These are phyloP conservation scores for Epicauta chinensis DNA, from an alignment of 1,140 invertebrate genomes.

Conservation along the genomic window DNA sequence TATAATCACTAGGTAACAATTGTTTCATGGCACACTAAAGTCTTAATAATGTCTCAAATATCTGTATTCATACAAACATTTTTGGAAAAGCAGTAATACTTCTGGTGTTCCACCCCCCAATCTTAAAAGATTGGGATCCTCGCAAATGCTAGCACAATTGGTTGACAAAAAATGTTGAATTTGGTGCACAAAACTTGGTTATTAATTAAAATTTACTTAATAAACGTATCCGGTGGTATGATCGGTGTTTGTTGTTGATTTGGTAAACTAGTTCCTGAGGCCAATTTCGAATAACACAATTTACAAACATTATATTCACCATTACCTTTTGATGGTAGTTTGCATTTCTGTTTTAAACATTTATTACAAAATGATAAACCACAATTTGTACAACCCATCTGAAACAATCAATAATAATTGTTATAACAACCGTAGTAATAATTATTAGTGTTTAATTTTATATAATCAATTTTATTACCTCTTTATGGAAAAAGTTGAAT, in stretches of 20 bases:
- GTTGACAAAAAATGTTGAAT: no score
- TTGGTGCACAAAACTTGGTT: no score
- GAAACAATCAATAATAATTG: conserved; percentile 8
- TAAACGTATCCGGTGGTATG: conserved; percentile 46
- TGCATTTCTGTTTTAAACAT: conserved; percentile 48
- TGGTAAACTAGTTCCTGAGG: conserved; percentile 13
- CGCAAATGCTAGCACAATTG: no score
- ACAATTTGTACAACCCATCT: conserved; percentile 58
- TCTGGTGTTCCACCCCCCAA: no score
- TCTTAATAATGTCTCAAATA: no score
- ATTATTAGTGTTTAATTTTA: conserved; percentile 1
- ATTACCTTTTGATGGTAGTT: conserved; percentile 35
- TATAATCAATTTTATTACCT: conserved; percentile 35
- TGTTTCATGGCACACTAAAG: no score
- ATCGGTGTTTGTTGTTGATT: conserved; percentile 23
- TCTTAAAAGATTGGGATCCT: no score
- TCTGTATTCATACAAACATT: no score
- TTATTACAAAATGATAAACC: conserved; percentile 58
- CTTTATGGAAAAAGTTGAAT: conserved; percentile 48
- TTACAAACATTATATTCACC: conserved; percentile 46
- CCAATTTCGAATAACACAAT: conserved; percentile 36
- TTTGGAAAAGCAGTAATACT: no score
- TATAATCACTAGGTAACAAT: no score
- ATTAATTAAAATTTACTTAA: no score
- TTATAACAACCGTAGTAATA: no score